These are phyloP conservation scores for Echeneis naucrates DNA, from an alignment of 2,797 vertebrate genomes.

Conservation along the genomic window DNA sequence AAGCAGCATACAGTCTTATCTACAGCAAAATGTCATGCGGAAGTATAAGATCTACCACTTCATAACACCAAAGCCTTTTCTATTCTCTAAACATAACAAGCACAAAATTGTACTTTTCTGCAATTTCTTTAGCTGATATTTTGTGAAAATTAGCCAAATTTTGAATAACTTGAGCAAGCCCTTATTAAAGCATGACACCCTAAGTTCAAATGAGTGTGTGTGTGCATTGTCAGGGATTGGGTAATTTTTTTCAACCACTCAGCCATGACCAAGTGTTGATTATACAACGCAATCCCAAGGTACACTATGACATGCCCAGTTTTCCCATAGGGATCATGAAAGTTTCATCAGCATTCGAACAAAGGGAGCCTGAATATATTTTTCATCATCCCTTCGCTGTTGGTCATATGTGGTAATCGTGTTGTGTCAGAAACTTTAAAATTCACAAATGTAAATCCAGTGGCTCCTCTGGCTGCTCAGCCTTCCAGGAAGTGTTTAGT, in stretches of 20 bases:
- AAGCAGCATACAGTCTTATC: neutral
- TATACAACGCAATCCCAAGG: constrained; percentile 51
- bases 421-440: constrained; percentile 37
- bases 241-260: too few species aligned
- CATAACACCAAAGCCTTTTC: neutral
- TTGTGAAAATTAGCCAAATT: neutral
- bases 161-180: neutral
- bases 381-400: constrained; percentile 60
- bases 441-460: constrained; percentile 39
- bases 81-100: neutral
- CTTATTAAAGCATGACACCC: neutral
- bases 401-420: constrained; percentile 69
- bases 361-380: constrained; percentile 63
- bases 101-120: neutral
- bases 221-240: too few species aligned
- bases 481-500: constrained; percentile 39
- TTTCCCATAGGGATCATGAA: constrained; percentile 55
- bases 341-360: constrained; percentile 67
- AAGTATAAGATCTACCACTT: neutral
- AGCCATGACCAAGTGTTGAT: constrained; percentile 24
- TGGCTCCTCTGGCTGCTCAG: constrained; percentile 13
- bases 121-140: neutral
- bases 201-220: neutral
- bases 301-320: constrained; percentile 43
- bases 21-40: constrained; percentile 8